Evolutionary conservation across 2,113 vertebrate genomes (phyloP).

Genomic region (Hymenochirus boettgeri): DNA sequence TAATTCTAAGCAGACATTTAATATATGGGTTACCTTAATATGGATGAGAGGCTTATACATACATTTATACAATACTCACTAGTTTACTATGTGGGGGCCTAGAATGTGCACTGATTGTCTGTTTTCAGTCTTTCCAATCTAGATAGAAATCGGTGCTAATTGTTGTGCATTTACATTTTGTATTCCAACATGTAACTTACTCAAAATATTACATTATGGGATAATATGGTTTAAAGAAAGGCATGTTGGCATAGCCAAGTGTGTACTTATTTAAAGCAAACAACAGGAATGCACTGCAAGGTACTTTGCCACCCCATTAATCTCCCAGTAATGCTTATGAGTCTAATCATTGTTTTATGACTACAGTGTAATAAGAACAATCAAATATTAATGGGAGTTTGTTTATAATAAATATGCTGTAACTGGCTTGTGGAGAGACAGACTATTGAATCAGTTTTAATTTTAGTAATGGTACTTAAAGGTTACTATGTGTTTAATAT

Average conservation of each 20-base stretch:
- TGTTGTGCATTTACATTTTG: too few species aligned
- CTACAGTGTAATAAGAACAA: constrained; percentile 9
- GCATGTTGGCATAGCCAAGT: neutral
- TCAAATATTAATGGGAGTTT: constrained; percentile 22
- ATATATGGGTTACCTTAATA: too few species aligned
- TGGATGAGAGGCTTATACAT: too few species aligned
- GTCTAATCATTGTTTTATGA: constrained; percentile 7
- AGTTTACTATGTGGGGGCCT: too few species aligned
- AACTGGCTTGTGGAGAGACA: constrained; percentile 10
- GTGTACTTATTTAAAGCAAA: neutral
- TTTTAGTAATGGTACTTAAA: constrained; percentile 21
- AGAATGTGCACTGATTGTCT: too few species aligned
- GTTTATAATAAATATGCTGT: constrained; percentile 18
- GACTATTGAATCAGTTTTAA: constrained; percentile 1
- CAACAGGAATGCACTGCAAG: neutral
- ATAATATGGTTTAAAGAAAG: too few species aligned
- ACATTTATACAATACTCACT: too few species aligned
- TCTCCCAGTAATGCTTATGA: neutral
- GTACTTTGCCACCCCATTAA: constrained; percentile 5
- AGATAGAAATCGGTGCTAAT: too few species aligned
- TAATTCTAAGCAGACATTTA: too few species aligned
- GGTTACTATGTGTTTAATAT: neutral
- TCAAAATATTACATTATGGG: too few species aligned
- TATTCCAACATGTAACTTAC: too few species aligned
- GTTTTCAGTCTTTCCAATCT: too few species aligned